Evolutionary conservation across 2,888 invertebrate species (phyloP), one percentile per base, ranked within the genome.

Genomic region (Scaeva pyrastri): DNA sequence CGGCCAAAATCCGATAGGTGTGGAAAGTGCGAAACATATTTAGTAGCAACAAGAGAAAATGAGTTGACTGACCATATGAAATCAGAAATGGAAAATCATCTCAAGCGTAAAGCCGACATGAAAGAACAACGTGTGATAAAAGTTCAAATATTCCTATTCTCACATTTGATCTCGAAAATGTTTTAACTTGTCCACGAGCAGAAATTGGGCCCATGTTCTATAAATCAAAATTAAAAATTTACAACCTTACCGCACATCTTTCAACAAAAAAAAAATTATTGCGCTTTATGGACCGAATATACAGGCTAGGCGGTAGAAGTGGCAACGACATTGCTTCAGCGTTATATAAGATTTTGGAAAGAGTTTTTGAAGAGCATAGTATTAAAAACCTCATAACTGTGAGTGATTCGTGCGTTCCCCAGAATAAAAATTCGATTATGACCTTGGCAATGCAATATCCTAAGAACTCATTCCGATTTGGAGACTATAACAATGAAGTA

Each of bases 401-500:
- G 72, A 45, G 31, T 11, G 64, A 60, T 58, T 78, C 71, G 2
- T 71, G 64, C 12, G 66, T 75, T 1, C 70, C 64, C 16, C 62
- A 80, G 16, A 80, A 80, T n/a, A 80, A 74, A 41, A 80, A 70
- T 19, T 80, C 80, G 3, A 80, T 80, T 19, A 79, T 58, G 72
- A 16, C 60, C 14, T 12, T 72, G 5, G 60, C 77, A 31, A 31
- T 72, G 10, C 73, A 68, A 26, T 23, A 73, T 79, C 41, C 26
- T 68, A n/a, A 74, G 70, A 55, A 74, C 60, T 43, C 73, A 80
- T 70, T 31, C 68, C 19, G 16, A 68, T 39, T 52, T 74, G 10
- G 45, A 41, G n/a, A n/a, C n/a, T 14, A 70, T 74, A 36, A 55
- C 45, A 70, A 19, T 74, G 58, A 80, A 74, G 11, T 68, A 5